These are phyloP conservation scores for Phymanthus crucifer DNA, from an alignment of 92 coral and sea anemone species.

Conservation along the genomic window DNA sequence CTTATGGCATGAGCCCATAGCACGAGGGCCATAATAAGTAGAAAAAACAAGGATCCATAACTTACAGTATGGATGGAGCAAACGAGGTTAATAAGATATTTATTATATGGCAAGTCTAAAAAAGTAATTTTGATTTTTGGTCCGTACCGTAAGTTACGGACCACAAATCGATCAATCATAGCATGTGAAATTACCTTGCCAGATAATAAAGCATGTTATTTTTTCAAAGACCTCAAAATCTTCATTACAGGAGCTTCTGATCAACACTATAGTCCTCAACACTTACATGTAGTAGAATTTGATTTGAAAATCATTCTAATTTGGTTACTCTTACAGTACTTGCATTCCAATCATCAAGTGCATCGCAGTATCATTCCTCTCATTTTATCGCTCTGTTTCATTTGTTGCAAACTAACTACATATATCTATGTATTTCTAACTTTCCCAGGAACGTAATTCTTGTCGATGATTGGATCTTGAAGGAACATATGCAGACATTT, in stretches of 20 bases:
- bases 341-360: slow-evolving; percentile 3
- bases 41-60: no score
- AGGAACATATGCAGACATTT: slow-evolving; percentile 96
- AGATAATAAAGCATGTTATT: no score
- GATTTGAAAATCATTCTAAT: background rate
- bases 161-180: no score
- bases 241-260: background rate
- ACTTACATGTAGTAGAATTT: no score
- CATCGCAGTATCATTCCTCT: background rate
- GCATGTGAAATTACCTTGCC: no score
- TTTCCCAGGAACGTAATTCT: slow-evolving; percentile 95
- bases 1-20: no score
- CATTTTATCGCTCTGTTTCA: background rate
- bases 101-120: no score
- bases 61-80: no score
- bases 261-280: background rate
- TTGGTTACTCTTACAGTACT: background rate
- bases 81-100: no score
- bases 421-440: slow-evolving; percentile 70
- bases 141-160: no score
- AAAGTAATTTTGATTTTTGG: no score
- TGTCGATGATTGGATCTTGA: slow-evolving; percentile 92
- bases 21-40: no score
- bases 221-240: background rate
- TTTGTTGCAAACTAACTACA: background rate